Percentiles rank a stretch among this genome's conserved stretches.
Conservation (phyloP, 1,140 invertebrate genomes). For the Neodiprion lecontei region DNA sequence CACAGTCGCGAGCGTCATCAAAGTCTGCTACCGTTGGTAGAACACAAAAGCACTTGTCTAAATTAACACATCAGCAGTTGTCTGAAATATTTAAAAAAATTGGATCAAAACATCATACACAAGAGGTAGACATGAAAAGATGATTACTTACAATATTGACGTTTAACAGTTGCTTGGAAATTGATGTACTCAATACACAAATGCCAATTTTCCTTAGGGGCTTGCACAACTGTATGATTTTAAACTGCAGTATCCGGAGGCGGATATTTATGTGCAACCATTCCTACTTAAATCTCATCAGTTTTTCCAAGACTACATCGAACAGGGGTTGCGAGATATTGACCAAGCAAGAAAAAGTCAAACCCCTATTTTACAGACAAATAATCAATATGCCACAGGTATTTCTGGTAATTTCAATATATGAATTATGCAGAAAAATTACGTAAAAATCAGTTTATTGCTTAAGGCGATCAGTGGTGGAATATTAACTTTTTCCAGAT, state of each 20-base stretch:
- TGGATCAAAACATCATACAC: slow-evolving; percentile 86
- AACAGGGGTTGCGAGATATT: slow-evolving; percentile 84
- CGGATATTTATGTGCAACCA: slow-evolving; percentile 80
- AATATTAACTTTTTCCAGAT: slow-evolving; percentile 19
- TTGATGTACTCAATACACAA: background rate
- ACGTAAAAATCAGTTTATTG: too few relatives aligned
- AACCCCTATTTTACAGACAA: slow-evolving; percentile 44
- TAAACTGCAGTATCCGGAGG: slow-evolving; percentile 87
- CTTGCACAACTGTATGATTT: slow-evolving; percentile 89
- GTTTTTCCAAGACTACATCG: slow-evolving; percentile 93
- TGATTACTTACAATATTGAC: background rate
- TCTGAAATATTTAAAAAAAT: slow-evolving; percentile 93
- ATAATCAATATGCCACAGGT: slow-evolving; percentile 49
- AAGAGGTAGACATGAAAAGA: slow-evolving; percentile 66
- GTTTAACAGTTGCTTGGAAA: background rate
- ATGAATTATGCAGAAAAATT: background rate
- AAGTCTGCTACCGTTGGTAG: slow-evolving; percentile 52
- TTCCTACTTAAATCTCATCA: slow-evolving; percentile 88
- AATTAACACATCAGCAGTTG: slow-evolving; percentile 81
- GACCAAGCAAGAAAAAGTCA: slow-evolving; percentile 68
- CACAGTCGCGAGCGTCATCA: slow-evolving; percentile 52
- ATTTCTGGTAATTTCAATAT: slow-evolving; percentile 17
- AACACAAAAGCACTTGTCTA: slow-evolving; percentile 66
- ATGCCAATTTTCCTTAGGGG: slow-evolving; percentile 63
- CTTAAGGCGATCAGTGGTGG: background rate